Percentiles rank a stretch among this genome's conserved stretches.
These are phyloP conservation scores for Aeoliscus strigatus DNA, from an alignment of 2,797 vertebrate species.

Conservation along the genomic window DNA sequence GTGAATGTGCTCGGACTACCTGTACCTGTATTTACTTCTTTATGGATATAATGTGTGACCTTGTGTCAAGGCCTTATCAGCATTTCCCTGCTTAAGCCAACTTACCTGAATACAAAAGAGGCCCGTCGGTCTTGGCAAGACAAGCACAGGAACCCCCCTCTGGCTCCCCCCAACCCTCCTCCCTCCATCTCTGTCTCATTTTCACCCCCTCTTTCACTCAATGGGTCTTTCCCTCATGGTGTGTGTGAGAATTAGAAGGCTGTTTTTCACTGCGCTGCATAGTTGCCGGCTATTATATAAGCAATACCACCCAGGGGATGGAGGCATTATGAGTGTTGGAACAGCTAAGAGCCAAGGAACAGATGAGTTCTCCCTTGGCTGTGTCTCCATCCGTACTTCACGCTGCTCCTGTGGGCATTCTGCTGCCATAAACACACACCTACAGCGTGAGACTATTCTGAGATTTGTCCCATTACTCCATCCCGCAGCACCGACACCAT, in stretches of 20 bases:
- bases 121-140: constrained; percentile 28
- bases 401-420: constrained; percentile 50
- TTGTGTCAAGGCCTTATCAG: constrained; percentile 62
- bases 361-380: constrained; percentile 63
- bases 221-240: constrained; percentile 19
- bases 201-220: constrained; percentile 6
- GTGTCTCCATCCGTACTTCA: constrained; percentile 51
- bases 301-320: constrained; percentile 63
- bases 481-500: constrained; percentile 22
- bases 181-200: not conserved
- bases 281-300: constrained; percentile 65
- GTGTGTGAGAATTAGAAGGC: constrained; percentile 62
- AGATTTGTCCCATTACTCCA: constrained; percentile 25
- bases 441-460: constrained; percentile 28
- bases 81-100: constrained; percentile 31
- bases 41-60: constrained; percentile 54
- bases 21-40: constrained; percentile 22
- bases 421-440: constrained; percentile 55
- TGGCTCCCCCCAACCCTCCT: not conserved
- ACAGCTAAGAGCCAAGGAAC: constrained; percentile 58
- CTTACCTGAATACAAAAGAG: constrained; percentile 57
- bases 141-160: constrained; percentile 16
- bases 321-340: constrained; percentile 65
- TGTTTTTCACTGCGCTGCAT: constrained; percentile 59
- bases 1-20: constrained; percentile 1